A percentile compares a stretch with the other conserved stretches of the same genome.
Conservation (phyloP, 2,888 invertebrate species). For the Acrocyrtus sp. region DNA sequence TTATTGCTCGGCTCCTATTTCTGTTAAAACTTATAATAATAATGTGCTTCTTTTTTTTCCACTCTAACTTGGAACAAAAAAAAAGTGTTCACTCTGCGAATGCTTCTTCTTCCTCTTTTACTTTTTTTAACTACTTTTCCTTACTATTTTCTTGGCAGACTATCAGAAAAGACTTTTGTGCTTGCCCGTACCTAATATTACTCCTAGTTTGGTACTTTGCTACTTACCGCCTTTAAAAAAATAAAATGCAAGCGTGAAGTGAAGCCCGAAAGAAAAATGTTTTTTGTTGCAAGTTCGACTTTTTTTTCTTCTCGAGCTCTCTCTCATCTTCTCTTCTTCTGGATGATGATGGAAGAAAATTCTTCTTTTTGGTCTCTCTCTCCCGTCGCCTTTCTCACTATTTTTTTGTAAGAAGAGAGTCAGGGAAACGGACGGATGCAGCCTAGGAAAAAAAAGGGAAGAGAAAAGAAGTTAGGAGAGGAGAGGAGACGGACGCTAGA, state of each 20-base stretch:
- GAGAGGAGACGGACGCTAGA: conserved; percentile 25
- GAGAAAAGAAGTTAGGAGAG: not conserved
- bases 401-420: not conserved
- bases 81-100: conserved; percentile 20
- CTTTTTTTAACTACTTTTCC: conserved; percentile 35
- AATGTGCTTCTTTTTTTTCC: conserved; percentile 13
- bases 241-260: conserved; percentile 35
- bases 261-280: conserved; percentile 43
- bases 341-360: conserved; percentile 34
- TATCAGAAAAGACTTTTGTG: too few species aligned
- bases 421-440: not conserved
- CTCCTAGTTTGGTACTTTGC: too few species aligned
- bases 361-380: conserved; percentile 17
- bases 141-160: conserved; percentile 44
- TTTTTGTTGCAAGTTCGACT: conserved; percentile 42
- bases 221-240: too few species aligned
- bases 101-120: conserved; percentile 5
- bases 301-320: conserved; percentile 10
- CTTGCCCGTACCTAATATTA: too few species aligned
- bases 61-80: conserved; percentile 7
- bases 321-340: too few species aligned
- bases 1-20: not conserved
- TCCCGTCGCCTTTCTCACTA: not conserved
- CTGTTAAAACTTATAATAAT: conserved; percentile 23
- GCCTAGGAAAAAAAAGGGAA: too few species aligned